phyloP scores from a whole-genome alignment of 2,888 invertebrate species.

The Tholera decimalis region DNA sequence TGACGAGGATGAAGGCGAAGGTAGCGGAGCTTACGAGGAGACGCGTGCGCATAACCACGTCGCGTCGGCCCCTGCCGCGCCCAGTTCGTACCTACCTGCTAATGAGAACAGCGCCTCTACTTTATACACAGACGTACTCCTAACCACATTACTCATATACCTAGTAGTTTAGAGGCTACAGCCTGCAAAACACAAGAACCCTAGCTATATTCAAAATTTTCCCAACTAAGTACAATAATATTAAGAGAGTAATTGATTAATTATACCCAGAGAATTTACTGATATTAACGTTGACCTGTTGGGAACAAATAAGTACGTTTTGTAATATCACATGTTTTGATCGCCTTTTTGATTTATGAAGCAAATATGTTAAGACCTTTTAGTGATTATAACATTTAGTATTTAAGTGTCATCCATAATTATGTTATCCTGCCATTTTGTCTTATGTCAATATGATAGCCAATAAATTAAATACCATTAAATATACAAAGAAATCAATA shows the following conservation, averaged over 20 bases:
- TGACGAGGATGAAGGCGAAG: slow-evolving; percentile 86
- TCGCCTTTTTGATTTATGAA: slow-evolving; percentile 47
- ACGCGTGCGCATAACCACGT: slow-evolving; percentile 73
- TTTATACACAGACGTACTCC: slow-evolving; percentile 43
- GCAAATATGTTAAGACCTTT: slow-evolving; percentile 31
- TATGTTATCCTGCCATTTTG: slow-evolving; percentile 40
- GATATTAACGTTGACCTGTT: slow-evolving; percentile 78
- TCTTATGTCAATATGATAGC: slow-evolving; percentile 7
- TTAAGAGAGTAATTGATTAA: slow-evolving; percentile 68
- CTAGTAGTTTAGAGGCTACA: slow-evolving; percentile 65
- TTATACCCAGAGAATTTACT: slow-evolving; percentile 76
- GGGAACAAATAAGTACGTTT: slow-evolving; percentile 79
- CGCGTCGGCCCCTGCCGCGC: slow-evolving; percentile 83
- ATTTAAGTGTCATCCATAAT: slow-evolving; percentile 30
- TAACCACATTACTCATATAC: slow-evolving; percentile 59
- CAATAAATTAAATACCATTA: slow-evolving; percentile 14
- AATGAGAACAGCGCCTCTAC: slow-evolving; percentile 76
- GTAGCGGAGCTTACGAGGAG: slow-evolving; percentile 84
- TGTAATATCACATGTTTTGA: slow-evolving; percentile 60
- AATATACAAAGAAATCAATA: background rate
- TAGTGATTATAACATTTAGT: slow-evolving; percentile 25
- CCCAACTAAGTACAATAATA: slow-evolving; percentile 63
- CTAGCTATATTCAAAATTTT: slow-evolving; percentile 51
- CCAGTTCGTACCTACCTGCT: slow-evolving; percentile 85
- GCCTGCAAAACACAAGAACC: slow-evolving; percentile 43